A percentile compares a stretch with the other conserved stretches of the same genome.
Conservation (phyloP, 1,140 invertebrate genomes). For the Solen grandis region DNA sequence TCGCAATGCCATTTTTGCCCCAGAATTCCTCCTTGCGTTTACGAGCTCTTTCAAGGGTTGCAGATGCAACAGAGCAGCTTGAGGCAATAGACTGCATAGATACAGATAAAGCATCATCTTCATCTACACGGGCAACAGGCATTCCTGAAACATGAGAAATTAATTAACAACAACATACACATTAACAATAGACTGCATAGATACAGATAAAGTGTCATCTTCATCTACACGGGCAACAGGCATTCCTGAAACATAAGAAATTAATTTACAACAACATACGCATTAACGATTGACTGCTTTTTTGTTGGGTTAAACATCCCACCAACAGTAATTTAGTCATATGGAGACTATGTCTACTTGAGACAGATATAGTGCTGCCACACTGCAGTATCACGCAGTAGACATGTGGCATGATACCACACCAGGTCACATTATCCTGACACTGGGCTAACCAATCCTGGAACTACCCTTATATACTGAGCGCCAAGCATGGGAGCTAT, state of each 20-base stretch:
- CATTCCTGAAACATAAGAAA: constrained; percentile 54
- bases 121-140: constrained; percentile 35
- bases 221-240: constrained; percentile 53
- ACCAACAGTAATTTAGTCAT: no score
- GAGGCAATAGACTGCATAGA: constrained; percentile 80
- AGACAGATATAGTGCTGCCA: no score
- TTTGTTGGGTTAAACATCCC: no score
- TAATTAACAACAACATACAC: neutral
- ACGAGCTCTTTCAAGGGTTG: constrained; percentile 90
- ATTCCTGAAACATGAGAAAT: constrained; percentile 54
- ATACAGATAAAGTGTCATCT: constrained; percentile 73
- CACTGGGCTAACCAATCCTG: no score
- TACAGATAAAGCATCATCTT: constrained; percentile 73
- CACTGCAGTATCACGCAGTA: no score
- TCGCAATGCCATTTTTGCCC: constrained; percentile 75
- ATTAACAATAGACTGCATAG: constrained; percentile 77
- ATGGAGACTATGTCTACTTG: no score
- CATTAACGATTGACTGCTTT: constrained; percentile 77
- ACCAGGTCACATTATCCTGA: no score
- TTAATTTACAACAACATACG: neutral
- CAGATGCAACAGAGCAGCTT: constrained; percentile 85
- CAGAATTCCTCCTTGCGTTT: constrained; percentile 93
- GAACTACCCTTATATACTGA: no score
- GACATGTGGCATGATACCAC: no score
- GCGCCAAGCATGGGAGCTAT: no score